Percentiles rank a stretch among this genome's conserved stretches.
Conservation (phyloP, 2,797 vertebrate species). For the Xiphorhynchus erythropygius region DNA sequence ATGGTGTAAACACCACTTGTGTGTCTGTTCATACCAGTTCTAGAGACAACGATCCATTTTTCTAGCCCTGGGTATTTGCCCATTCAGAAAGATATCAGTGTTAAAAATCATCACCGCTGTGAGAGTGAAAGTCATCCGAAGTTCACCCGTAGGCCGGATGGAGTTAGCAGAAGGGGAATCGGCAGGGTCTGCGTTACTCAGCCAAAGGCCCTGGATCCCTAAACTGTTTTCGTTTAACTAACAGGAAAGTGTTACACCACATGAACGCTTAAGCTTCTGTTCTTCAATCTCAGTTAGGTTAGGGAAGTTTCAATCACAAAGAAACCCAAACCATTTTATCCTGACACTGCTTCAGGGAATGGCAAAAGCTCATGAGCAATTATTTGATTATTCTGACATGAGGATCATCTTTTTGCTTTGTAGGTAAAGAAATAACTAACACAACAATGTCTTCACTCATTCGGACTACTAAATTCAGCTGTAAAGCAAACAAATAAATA, state of each 20-base stretch:
- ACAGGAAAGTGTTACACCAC: background rate
- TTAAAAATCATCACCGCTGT: background rate
- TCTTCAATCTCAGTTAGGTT: background rate
- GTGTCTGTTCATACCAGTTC: background rate
- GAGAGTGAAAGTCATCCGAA: background rate
- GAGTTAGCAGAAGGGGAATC: background rate
- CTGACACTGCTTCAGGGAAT: constrained; percentile 29
- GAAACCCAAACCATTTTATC: background rate
- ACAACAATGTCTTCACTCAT: background rate
- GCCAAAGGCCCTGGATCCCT: background rate
- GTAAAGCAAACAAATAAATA: background rate
- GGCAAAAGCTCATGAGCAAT: background rate
- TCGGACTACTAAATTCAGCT: background rate
- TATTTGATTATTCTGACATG: constrained; percentile 29
- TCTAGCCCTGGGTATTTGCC: background rate
- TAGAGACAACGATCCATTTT: background rate
- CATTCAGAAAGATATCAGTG: background rate
- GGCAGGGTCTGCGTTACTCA: background rate
- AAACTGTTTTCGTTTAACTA: background rate
- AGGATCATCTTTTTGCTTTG: background rate
- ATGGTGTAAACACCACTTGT: background rate
- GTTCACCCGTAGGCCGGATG: background rate
- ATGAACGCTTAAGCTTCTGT: background rate
- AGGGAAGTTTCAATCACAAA: constrained; percentile 1
- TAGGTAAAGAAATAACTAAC: background rate